These are phyloP conservation scores for Acanthosepion esculentum DNA, from an alignment of 2,888 invertebrate species.

Conservation along the genomic window DNA sequence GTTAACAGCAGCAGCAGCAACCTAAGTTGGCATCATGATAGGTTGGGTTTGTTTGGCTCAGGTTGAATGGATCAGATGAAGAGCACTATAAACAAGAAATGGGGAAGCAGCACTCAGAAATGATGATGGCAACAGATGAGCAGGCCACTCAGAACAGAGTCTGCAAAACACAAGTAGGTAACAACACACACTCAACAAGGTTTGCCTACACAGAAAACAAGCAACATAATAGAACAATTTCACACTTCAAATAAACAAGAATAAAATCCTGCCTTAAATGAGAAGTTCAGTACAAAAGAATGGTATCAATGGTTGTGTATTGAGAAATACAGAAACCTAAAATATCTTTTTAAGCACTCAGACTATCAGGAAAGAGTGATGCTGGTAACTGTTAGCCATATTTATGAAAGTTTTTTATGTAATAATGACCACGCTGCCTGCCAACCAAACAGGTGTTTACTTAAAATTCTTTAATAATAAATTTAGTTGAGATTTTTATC, in stretches of 20 bases:
- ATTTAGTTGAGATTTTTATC: no score
- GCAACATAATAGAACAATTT: background rate
- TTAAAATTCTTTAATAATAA: no score
- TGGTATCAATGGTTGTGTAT: background rate
- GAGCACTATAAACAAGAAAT: background rate
- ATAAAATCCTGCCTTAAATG: background rate
- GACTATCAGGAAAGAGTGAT: background rate
- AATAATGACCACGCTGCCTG: no score
- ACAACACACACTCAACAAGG: background rate
- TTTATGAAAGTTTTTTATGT: no score
- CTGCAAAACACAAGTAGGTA: background rate
- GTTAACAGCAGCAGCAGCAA: background rate
- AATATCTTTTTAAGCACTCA: constrained; percentile 25
- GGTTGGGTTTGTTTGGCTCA: background rate
- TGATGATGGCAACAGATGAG: background rate
- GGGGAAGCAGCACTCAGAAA: background rate
- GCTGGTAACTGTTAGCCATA: no score
- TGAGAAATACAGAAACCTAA: background rate
- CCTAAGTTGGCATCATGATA: background rate
- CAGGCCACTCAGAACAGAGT: background rate
- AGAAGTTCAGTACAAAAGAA: background rate
- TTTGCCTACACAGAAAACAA: background rate
- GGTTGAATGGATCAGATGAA: background rate
- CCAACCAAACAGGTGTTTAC: no score
- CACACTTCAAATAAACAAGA: background rate